Evolutionary conservation across 2,797 vertebrate species (phyloP).

Genomic region (Notolepis coatsorum): DNA sequence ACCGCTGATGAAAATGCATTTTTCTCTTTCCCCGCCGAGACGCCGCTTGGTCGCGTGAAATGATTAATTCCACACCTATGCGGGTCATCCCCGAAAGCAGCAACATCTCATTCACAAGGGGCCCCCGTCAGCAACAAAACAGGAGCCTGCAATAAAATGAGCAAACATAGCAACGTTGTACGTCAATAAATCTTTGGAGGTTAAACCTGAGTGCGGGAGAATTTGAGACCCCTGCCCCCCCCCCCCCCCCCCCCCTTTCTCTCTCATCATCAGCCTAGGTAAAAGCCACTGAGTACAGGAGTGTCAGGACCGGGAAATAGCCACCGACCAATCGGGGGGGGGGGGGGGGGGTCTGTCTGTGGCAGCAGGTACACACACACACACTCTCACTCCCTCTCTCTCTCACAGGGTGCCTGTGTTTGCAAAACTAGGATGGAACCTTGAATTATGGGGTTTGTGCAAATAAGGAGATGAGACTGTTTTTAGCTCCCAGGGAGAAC

Average conservation of each 20-base stretch:
- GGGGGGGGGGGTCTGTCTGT: too few relatives aligned
- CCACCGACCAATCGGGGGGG: constrained; percentile 47
- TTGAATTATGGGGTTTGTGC: constrained; percentile 76
- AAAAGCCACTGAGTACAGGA: constrained; percentile 71
- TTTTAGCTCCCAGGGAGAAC: constrained; percentile 73
- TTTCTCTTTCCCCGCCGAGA: constrained; percentile 60
- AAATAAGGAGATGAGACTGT: constrained; percentile 79
- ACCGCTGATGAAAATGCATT: constrained; percentile 70
- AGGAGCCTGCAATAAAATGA: constrained; percentile 79
- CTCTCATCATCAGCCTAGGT: constrained; percentile 54
- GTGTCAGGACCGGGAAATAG: constrained; percentile 47
- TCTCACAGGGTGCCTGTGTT: constrained; percentile 56
- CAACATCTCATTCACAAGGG: constrained; percentile 80
- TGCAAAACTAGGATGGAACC: constrained; percentile 70
- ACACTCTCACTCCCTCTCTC: background rate
- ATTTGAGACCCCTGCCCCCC: too few relatives aligned
- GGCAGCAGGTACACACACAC: constrained; percentile 47
- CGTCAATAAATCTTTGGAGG: constrained; percentile 80
- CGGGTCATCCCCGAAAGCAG: constrained; percentile 81
- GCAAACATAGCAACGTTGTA: constrained; percentile 72
- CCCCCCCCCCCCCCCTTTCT: too few relatives aligned
- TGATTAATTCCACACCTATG: constrained; percentile 83
- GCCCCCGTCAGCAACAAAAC: constrained; percentile 79
- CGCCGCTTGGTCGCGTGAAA: constrained; percentile 74
- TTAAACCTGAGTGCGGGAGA: constrained; percentile 76